phyloP scores from a whole-genome alignment of 2,888 invertebrate genomes.

The Epinotia nisella region DNA sequence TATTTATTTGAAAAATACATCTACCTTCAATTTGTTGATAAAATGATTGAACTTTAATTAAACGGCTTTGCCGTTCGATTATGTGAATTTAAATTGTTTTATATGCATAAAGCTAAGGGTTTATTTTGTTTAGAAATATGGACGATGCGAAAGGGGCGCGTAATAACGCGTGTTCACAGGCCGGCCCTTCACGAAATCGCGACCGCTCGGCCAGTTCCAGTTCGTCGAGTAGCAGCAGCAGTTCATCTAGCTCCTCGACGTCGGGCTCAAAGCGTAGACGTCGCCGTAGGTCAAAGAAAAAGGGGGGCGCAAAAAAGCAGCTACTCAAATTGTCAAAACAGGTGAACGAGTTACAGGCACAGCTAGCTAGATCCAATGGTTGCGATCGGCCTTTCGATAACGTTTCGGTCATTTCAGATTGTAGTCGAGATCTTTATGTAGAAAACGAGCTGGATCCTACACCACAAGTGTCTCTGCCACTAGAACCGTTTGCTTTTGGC shows the following conservation, averaged over 20 bases:
- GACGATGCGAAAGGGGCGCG: not conserved
- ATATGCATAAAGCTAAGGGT: not conserved
- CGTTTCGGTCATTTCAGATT: constrained; percentile 1
- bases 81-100: not conserved
- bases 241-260: not conserved
- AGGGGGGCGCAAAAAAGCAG: not conserved
- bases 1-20: not conserved
- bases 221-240: not conserved
- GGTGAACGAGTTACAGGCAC: not conserved
- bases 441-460: not conserved
- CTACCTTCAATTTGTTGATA: not conserved
- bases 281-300: not conserved
- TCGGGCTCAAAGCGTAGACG: not conserved
- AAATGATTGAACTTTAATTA: not conserved
- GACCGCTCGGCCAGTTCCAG: not conserved
- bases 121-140: not conserved
- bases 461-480: not conserved
- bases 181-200: not conserved
- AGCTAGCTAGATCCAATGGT: not conserved
- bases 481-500: not conserved
- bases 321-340: not conserved
- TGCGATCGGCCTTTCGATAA: not conserved
- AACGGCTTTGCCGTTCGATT: constrained; percentile 13
- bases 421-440: not conserved
- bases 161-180: not conserved